Conservation (phyloP, 2,113 vertebrate genomes). For the Plectropomus leopardus region DNA sequence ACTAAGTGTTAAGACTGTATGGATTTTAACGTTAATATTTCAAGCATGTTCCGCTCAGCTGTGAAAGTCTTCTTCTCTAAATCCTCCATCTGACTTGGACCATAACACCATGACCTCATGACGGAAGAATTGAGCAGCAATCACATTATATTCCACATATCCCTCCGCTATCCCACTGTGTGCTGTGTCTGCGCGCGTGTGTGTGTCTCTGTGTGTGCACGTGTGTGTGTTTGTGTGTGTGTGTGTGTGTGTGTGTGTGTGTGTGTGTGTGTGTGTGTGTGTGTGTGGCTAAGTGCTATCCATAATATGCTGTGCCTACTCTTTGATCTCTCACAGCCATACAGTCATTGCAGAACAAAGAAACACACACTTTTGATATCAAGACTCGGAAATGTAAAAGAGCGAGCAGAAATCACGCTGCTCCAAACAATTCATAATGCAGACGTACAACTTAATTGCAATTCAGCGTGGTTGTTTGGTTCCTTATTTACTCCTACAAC, state of each 20-base stretch:
- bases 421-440: slow-evolving; percentile 80
- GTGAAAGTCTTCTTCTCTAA: slow-evolving; percentile 37
- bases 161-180: slow-evolving; percentile 55
- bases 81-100: slow-evolving; percentile 58
- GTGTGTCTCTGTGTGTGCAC: too few relatives aligned
- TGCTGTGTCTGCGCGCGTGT: slow-evolving; percentile 48
- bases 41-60: slow-evolving; percentile 33
- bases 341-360: slow-evolving; percentile 52
- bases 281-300: slow-evolving; percentile 35
- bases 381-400: slow-evolving; percentile 58
- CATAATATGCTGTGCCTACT: slow-evolving; percentile 48
- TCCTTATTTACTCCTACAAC: slow-evolving; percentile 84
- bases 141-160: slow-evolving; percentile 68
- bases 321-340: slow-evolving; percentile 66
- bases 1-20: not conserved
- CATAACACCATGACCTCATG: slow-evolving; percentile 69
- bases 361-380: slow-evolving; percentile 63
- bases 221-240: too few relatives aligned
- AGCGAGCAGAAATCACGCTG: slow-evolving; percentile 70
- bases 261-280: slow-evolving; percentile 67
- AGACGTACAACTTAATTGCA: slow-evolving; percentile 78
- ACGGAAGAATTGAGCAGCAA: slow-evolving; percentile 70
- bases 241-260: too few relatives aligned
- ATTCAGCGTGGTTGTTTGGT: slow-evolving; percentile 78
- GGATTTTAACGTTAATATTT: slow-evolving; percentile 34